Conservation (phyloP, 2,888 invertebrate genomes). For the Eupithecia abbreviata region DNA sequence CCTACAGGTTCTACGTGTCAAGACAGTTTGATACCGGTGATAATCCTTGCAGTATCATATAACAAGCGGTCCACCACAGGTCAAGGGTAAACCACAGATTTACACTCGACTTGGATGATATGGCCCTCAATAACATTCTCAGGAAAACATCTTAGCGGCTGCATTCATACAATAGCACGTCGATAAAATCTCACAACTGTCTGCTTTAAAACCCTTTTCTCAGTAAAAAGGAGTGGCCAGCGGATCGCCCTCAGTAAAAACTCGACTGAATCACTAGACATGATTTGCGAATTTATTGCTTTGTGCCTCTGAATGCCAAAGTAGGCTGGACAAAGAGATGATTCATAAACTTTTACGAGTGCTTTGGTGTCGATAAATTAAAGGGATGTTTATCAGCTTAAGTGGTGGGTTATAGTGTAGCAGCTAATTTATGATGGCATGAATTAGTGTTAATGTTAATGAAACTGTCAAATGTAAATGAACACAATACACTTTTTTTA, state of each 20-base stretch:
- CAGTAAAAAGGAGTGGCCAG: slow-evolving; percentile 56
- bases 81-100: slow-evolving; percentile 19
- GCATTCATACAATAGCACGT: slow-evolving; percentile 52
- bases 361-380: slow-evolving; percentile 41
- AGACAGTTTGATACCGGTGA: slow-evolving; percentile 4
- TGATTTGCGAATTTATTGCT: slow-evolving; percentile 74
- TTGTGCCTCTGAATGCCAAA: slow-evolving; percentile 69
- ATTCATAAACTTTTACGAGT: slow-evolving; percentile 52
- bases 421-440: slow-evolving; percentile 30
- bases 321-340: slow-evolving; percentile 58
- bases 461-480: slow-evolving; percentile 21
- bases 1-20: background rate
- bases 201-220: slow-evolving; percentile 57
- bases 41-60: slow-evolving; percentile 16
- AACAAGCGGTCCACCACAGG: slow-evolving; percentile 21
- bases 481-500: background rate
- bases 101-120: slow-evolving; percentile 14
- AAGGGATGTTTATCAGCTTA: slow-evolving; percentile 35
- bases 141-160: slow-evolving; percentile 43
- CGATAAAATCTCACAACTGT: slow-evolving; percentile 62
- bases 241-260: slow-evolving; percentile 58
- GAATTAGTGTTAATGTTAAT: slow-evolving; percentile 32
- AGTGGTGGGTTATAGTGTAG: slow-evolving; percentile 22
- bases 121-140: slow-evolving; percentile 17
- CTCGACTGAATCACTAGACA: slow-evolving; percentile 70